Base-by-base conservation (phyloP, 2,113 vertebrate species). In the Struthidea cinerea region DNA sequence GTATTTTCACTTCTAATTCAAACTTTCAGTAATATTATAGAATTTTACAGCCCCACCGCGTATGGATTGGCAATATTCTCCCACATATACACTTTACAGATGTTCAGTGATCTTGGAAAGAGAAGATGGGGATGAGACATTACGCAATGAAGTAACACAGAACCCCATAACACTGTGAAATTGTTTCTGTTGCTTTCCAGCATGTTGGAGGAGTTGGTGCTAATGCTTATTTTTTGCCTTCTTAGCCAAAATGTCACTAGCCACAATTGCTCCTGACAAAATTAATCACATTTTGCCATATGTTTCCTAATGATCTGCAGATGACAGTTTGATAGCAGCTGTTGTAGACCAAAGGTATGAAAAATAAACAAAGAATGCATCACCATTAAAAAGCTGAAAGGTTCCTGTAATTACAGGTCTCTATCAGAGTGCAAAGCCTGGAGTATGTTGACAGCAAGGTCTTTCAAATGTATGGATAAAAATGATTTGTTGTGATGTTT, bases 321-420 rank as follows among this genome's bases (percentile, higher is more conserved):
- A 87, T 93, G 60, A 91, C 42, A 73, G 37, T 87, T 94, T 75
- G 37, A 88, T 73, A 92, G 82, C 74, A 95, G 68, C 80, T 95
- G 56, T 59, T 87, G 60, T 39, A 94, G 64, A 84, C 68, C 37
- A 87, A 87, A 90, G 49, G 52, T 75, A 68, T 28, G 56, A 95
- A 95, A 95, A 89, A 74, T 87, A 95, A 94, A 89, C 74, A 91
- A 68, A 92, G 46, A 86, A 75, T 90, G 21, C 24, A 86, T 81
- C 60, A 75, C 44, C 44, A 61, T 75, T 75, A 71, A 77, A 92
- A 90, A 86, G 47, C 60, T 68, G 41, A 81, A 91, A 87, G 17
- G n/a, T 89, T 92, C n/a, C 44, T 89, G 21, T 92, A 89, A 87
- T 87, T 92, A 71, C 32, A 92, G 69, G n/a, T 81, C 16, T 87